phyloP scores from a whole-genome alignment of 2,888 invertebrate genomes.

The Ptychoptera albimana region DNA sequence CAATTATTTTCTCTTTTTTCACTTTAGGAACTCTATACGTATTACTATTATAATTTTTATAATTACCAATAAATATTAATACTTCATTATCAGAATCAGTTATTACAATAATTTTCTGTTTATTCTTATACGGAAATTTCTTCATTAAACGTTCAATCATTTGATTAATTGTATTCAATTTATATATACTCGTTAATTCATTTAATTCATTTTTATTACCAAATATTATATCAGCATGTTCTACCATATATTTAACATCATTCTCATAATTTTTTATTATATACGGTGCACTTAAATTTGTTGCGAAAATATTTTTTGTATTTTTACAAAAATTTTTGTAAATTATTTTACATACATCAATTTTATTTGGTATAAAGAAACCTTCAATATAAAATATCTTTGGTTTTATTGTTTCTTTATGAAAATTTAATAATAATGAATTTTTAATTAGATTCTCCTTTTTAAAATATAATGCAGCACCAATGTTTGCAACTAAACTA shows the following conservation, averaged over 20 bases:
- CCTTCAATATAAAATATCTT: constrained; percentile 38
- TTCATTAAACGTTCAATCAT: constrained; percentile 14
- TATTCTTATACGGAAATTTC: constrained; percentile 12
- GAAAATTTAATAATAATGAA: not conserved
- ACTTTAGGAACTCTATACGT: constrained; percentile 26
- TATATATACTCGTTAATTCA: constrained; percentile 25
- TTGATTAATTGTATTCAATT: constrained; percentile 13
- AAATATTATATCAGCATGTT: constrained; percentile 34
- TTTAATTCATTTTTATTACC: constrained; percentile 39
- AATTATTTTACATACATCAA: constrained; percentile 30
- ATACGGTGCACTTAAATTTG: constrained; percentile 39
- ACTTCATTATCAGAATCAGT: constrained; percentile 44
- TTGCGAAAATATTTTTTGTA: constrained; percentile 28
- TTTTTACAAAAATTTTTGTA: constrained; percentile 27
- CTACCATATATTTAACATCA: constrained; percentile 29
- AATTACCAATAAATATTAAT: constrained; percentile 15
- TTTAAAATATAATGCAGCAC: constrained; percentile 34
- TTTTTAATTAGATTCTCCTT: constrained; percentile 19
- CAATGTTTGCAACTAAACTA: constrained; percentile 36
- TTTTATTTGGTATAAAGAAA: constrained; percentile 37
- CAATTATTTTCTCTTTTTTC: constrained; percentile 28
- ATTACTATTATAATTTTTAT: constrained; percentile 4
- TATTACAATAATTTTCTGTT: constrained; percentile 38
- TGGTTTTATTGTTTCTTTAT: constrained; percentile 18
- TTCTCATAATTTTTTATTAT: constrained; percentile 30